A percentile compares a stretch with the other conserved stretches of the same genome.
Evolutionary conservation across 1,140 invertebrate genomes (phyloP).

Genomic region (Holcopasites calliopsidis): DNA sequence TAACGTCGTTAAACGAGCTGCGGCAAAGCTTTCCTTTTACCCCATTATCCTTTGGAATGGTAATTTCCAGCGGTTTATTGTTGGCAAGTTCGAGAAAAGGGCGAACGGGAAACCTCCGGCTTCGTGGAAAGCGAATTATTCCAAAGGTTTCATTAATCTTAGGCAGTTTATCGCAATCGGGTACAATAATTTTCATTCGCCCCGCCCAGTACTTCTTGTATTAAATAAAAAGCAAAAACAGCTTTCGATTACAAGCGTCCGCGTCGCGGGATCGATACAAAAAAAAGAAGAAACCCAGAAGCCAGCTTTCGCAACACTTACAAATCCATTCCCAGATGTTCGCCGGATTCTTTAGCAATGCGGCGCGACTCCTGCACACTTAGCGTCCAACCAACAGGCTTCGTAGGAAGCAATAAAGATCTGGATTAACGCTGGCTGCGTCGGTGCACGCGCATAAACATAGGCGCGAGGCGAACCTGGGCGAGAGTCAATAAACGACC

Average conservation of each 20-base stretch:
- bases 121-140: neutral
- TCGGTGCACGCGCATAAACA: constrained; percentile 38
- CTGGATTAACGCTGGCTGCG: constrained; percentile 56
- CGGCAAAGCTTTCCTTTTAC: neutral
- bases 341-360: constrained; percentile 7
- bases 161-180: neutral
- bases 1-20: neutral
- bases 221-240: too few relatives aligned
- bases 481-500: constrained; percentile 49
- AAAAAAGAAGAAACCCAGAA: too few relatives aligned
- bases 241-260: too few relatives aligned
- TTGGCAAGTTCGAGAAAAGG: neutral
- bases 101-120: neutral
- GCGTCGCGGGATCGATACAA: too few relatives aligned
- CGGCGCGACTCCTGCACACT: neutral
- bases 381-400: constrained; percentile 1
- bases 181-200: too few relatives aligned
- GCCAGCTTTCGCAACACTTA: neutral
- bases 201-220: too few relatives aligned
- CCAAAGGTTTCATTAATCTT: neutral
- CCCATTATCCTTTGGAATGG: constrained; percentile 2
- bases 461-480: constrained; percentile 12
- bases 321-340: neutral
- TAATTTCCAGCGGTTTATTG: neutral
- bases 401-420: constrained; percentile 62